Evolutionary conservation across 2,797 vertebrate genomes (phyloP).

Genomic region (Erethizon dorsatum): DNA sequence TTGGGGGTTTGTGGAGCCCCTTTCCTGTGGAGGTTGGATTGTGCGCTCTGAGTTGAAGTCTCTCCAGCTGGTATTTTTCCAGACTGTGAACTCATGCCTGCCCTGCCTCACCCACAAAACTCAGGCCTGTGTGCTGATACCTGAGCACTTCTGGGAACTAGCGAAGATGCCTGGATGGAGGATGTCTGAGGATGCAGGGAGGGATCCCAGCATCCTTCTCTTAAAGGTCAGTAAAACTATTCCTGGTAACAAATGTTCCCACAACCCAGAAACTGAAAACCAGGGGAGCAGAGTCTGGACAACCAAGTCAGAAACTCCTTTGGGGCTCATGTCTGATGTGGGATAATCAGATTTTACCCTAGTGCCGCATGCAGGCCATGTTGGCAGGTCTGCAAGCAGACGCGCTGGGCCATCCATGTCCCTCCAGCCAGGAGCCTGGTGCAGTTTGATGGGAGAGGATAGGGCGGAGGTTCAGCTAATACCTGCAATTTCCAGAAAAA

Average conservation of each 20-base stretch:
- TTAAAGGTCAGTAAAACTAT: background rate
- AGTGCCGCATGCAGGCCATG: background rate
- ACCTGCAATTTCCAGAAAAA: constrained; percentile 61
- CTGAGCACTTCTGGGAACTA: background rate
- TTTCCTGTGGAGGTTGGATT: background rate
- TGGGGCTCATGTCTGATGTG: background rate
- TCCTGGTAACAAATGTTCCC: background rate
- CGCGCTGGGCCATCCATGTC: accelerated
- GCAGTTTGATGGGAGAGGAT: too few species aligned
- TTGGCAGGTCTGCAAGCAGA: background rate
- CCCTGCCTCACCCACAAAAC: background rate
- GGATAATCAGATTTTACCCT: background rate
- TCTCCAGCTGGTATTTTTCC: too few species aligned
- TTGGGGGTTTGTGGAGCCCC: background rate
- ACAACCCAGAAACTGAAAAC: background rate
- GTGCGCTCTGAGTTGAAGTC: background rate
- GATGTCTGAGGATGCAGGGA: background rate
- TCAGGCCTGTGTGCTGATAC: background rate
- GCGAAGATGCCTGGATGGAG: background rate
- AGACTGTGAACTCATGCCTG: background rate
- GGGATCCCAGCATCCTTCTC: background rate
- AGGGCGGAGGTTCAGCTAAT: background rate
- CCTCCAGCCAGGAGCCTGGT: background rate
- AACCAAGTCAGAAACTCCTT: background rate
- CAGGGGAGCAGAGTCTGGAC: background rate